phyloP scores from a whole-genome alignment of 1,140 invertebrate genomes.

The Plectus sambesii region DNA sequence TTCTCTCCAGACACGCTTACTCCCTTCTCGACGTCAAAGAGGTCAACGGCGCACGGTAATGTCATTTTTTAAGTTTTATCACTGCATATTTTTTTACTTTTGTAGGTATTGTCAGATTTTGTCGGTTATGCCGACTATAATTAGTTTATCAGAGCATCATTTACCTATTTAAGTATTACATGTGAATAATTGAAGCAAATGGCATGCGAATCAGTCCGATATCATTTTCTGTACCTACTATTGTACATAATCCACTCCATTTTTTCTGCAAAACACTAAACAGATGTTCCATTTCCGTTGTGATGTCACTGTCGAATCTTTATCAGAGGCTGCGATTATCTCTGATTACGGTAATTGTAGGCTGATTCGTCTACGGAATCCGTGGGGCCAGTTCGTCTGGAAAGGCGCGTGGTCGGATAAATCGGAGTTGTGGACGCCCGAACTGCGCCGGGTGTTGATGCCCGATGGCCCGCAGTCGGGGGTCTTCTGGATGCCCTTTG shows the following conservation, averaged over 20 bases:
- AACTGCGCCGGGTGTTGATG: conserved; percentile 62
- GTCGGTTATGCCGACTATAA: too few relatives aligned
- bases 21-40: conserved; percentile 82
- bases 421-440: conserved; percentile 70
- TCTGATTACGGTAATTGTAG: conserved; percentile 32
- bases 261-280: conserved; percentile 52
- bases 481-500: conserved; percentile 95
- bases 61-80: too few relatives aligned
- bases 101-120: too few relatives aligned
- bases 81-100: background rate
- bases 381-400: conserved; percentile 97
- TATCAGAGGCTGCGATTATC: background rate
- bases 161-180: too few relatives aligned
- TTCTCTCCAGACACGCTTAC: conserved; percentile 85
- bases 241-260: conserved; percentile 53
- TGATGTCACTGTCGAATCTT: too few relatives aligned
- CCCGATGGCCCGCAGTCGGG: conserved; percentile 69
- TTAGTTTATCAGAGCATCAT: too few relatives aligned
- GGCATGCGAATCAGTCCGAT: too few relatives aligned
- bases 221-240: too few relatives aligned
- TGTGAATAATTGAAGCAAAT: too few relatives aligned
- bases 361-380: conserved; percentile 77
- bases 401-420: conserved; percentile 86
- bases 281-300: too few relatives aligned
- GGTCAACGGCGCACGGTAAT: conserved; percentile 48